Percentiles rank a stretch among this genome's conserved stretches.
Evolutionary conservation across 1,140 invertebrate genomes (phyloP).

Genomic region (Cyphomyrmex costatus): DNA sequence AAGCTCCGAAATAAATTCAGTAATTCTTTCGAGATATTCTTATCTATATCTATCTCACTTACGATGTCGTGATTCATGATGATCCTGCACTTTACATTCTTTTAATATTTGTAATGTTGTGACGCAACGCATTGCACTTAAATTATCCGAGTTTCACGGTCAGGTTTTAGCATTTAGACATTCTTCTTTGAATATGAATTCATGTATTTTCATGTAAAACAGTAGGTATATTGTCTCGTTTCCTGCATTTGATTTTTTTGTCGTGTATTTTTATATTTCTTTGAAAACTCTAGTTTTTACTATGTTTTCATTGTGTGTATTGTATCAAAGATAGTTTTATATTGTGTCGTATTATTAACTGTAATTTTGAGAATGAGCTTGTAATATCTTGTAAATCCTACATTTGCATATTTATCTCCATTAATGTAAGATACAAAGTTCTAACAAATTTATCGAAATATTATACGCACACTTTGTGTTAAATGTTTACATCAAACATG

Average conservation of each 20-base stretch:
- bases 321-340: background rate
- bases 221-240: background rate
- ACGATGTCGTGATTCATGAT: background rate
- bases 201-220: slow-evolving; percentile 38
- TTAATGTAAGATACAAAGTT: slow-evolving; percentile 27
- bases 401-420: background rate
- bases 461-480: background rate
- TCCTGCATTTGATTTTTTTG: background rate
- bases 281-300: background rate
- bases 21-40: background rate
- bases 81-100: background rate
- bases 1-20: slow-evolving; percentile 18
- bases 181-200: background rate
- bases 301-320: background rate
- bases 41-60: background rate
- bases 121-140: slow-evolving; percentile 26
- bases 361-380: background rate
- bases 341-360: background rate
- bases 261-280: background rate
- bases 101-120: background rate
- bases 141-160: slow-evolving; percentile 13
- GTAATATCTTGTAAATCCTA: background rate
- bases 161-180: background rate
- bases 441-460: background rate
- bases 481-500: background rate